A percentile compares a stretch with the other conserved stretches of the same genome.
These are phyloP conservation scores for Eubasilissa splendida DNA, from an alignment of 2,888 invertebrate genomes.

Conservation along the genomic window DNA sequence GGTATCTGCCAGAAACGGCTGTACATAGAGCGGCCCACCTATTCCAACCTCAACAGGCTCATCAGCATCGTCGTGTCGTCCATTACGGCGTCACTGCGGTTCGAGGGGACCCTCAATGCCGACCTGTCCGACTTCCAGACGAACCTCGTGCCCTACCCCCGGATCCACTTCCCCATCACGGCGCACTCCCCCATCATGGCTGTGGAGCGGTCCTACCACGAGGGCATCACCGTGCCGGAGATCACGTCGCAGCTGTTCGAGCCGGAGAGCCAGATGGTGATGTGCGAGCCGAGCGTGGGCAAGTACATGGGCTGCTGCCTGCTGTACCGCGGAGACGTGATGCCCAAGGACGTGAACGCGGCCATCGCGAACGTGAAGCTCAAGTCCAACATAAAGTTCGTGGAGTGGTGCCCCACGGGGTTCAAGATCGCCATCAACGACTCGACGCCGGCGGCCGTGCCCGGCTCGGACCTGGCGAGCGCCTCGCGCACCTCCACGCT, in stretches of 20 bases:
- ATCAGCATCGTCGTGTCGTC: constrained; percentile 90
- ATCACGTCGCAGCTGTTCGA: constrained; percentile 93
- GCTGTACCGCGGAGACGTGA: constrained; percentile 91
- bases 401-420: constrained; percentile 96
- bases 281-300: constrained; percentile 87
- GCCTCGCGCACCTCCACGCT: constrained; percentile 92
- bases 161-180: constrained; percentile 90
- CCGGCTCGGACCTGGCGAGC: constrained; percentile 84
- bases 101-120: constrained; percentile 91
- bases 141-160: constrained; percentile 91
- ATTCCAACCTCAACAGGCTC: constrained; percentile 87
- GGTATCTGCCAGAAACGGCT: constrained; percentile 91
- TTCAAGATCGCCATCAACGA: constrained; percentile 92
- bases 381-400: constrained; percentile 86
- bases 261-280: constrained; percentile 91
- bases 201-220: constrained; percentile 78
- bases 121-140: constrained; percentile 94
- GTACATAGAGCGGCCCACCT: constrained; percentile 87
- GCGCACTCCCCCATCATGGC: constrained; percentile 84
- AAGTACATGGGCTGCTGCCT: constrained; percentile 94
- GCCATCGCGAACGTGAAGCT: constrained; percentile 86
- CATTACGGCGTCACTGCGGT: constrained; percentile 89
- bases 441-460: constrained; percentile 85
- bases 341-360: constrained; percentile 90
- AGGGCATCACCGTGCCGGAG: constrained; percentile 84